Evolutionary conservation across 2,888 invertebrate genomes (phyloP), one percentile per base, ranked within the genome.

Genomic region (Apantesis nais): DNA sequence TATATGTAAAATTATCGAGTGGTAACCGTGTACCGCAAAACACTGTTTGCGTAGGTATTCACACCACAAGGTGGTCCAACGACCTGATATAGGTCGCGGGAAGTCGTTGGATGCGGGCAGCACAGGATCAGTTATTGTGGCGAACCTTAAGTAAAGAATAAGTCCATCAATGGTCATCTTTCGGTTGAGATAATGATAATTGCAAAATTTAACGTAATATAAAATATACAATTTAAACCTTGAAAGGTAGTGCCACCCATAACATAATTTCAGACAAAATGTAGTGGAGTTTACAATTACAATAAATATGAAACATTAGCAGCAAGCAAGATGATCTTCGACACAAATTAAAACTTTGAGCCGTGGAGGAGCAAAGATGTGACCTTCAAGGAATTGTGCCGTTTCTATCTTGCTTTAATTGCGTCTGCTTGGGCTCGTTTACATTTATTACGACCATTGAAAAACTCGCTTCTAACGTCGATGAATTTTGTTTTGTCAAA

Each of bases 331-430:
- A 82, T 86, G 84, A 87, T 89, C 86, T 87, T 85, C 81, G 81
- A 84, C 85, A 86, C 87, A 87, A 88, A 89, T 90, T 89, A 89
- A 90, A 90, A 90, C 85, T 89, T 89, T 78, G 81, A 85, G 80
- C 79, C 71, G 84, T 78, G 81, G 84, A 82, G 83, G 82, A 83
- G 84, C 83, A 81, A 86, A 88, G 87, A 87, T 86, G 83, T 83
- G 82, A 85, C 83, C 86, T 84, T 83, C 85, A 76, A 85, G 84
- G 85, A 88, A 86, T 86, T 85, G 85, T 83, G 83, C 78, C 82
- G 78, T 77, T 82, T 77, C 79, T 84, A 81, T 85, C 84, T 86
- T 85, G 84, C 84, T 89, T 89, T 90, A 90, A 90, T 89, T 87
- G 87, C 86, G 83, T 84, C 81, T 85, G 79, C 83, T 82, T 79